phyloP scores from a whole-genome alignment of 2,888 invertebrate genomes.

The Drosophila dives region DNA sequence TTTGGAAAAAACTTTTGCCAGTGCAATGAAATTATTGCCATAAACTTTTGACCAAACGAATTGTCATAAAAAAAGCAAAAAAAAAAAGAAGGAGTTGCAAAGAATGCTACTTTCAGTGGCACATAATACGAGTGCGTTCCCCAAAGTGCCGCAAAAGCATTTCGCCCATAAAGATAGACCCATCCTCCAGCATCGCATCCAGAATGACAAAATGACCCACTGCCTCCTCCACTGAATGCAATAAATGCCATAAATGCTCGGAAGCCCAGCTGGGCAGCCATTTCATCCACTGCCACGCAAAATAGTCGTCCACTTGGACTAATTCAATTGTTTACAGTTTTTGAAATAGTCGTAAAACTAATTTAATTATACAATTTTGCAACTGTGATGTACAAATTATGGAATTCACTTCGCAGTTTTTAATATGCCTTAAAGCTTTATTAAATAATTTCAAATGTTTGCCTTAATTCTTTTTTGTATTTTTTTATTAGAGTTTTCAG shows the following conservation, averaged over 20 bases:
- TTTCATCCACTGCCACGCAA: constrained; percentile 40
- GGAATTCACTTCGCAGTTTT: not conserved
- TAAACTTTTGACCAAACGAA: constrained; percentile 46
- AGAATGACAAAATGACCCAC: constrained; percentile 33
- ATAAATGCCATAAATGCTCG: constrained; percentile 24
- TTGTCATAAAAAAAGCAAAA: constrained; percentile 10
- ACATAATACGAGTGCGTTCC: constrained; percentile 5
- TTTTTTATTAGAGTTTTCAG: not conserved
- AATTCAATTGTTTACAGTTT: constrained; percentile 40
- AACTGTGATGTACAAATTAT: constrained; percentile 3
- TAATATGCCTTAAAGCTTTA: not conserved
- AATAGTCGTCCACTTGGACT: constrained; percentile 38
- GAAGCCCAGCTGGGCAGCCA: constrained; percentile 34
- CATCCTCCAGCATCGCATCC: constrained; percentile 23
- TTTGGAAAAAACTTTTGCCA: constrained; percentile 18
- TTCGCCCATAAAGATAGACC: constrained; percentile 10
- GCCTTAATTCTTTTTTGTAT: not conserved
- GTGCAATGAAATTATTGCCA: constrained; percentile 64
- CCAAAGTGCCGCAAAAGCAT: constrained; percentile 37
- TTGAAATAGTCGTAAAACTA: constrained; percentile 24
- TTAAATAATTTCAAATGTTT: not conserved
- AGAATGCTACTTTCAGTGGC: constrained; percentile 14
- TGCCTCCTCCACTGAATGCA: constrained; percentile 37
- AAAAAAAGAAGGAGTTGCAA: not conserved
- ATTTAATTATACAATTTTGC: constrained; percentile 31